Percentiles rank a stretch among this genome's conserved stretches.
phyloP scores from a whole-genome alignment of 2,797 vertebrate genomes.

The Tokudaia muenninki region DNA sequence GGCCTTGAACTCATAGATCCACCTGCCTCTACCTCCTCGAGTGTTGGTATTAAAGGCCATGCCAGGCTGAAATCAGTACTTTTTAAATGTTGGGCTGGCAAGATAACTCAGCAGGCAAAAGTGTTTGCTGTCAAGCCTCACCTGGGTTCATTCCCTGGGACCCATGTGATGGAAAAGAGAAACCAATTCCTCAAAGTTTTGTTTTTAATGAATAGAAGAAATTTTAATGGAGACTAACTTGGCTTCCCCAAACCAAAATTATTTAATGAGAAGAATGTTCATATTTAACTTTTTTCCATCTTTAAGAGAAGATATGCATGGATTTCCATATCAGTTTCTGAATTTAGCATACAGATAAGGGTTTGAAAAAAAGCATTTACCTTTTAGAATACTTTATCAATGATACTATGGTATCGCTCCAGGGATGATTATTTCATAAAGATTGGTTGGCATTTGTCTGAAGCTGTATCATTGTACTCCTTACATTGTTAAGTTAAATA shows the following conservation, averaged over 20 bases:
- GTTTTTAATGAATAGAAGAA: constrained; percentile 14
- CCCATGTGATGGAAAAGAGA: background rate
- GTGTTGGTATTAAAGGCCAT: background rate
- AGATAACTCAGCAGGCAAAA: background rate
- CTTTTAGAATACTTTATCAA: constrained; percentile 8
- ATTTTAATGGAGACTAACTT: constrained; percentile 57
- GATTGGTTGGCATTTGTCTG: constrained; percentile 2
- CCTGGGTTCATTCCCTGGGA: background rate
- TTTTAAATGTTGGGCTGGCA: background rate
- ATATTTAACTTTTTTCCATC: constrained; percentile 52
- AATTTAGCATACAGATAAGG: constrained; percentile 30
- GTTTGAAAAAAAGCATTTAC: constrained; percentile 37
- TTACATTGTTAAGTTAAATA: constrained; percentile 18
- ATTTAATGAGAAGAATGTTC: constrained; percentile 6
- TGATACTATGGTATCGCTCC: background rate
- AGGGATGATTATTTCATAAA: background rate
- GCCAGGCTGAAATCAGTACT: background rate
- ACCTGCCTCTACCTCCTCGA: background rate
- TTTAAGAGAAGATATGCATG: constrained; percentile 22
- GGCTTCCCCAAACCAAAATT: constrained; percentile 52
- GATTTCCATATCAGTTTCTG: constrained; percentile 27
- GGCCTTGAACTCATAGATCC: background rate
- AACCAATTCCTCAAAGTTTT: background rate
- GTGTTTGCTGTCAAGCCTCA: background rate
- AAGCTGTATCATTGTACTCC: background rate